These are phyloP conservation scores for Agapornis canus DNA, from an alignment of 2,797 vertebrate genomes.

Conservation along the genomic window DNA sequence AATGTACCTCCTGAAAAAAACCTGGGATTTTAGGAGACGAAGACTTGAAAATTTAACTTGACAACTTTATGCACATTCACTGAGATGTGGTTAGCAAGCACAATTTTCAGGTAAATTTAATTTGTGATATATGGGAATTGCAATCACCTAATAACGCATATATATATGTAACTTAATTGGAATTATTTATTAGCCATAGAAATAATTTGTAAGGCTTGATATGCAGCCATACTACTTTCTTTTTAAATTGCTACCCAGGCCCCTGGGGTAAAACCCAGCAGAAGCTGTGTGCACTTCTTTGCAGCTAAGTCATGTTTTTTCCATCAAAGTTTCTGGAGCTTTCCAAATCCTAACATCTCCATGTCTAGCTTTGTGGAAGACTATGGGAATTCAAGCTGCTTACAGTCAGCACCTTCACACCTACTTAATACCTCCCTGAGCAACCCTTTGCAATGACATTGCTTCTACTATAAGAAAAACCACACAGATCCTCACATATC, in stretches of 20 bases:
- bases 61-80: neutral
- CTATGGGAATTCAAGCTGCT: neutral
- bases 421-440: neutral
- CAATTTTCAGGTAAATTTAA: neutral
- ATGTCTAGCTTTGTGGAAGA: neutral
- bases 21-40: neutral
- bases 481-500: rapidly evolving
- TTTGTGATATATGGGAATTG: neutral
- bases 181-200: neutral
- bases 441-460: neutral
- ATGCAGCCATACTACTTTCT: neutral
- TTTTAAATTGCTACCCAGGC: neutral
- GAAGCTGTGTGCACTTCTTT: neutral
- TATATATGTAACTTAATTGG: neutral
- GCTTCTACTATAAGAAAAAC: rapidly evolving
- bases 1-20: neutral
- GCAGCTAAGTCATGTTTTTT: neutral
- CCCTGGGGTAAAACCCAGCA: neutral
- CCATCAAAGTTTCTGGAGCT: neutral
- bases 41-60: neutral
- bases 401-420: neutral
- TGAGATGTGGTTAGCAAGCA: neutral
- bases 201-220: neutral
- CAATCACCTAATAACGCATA: neutral
- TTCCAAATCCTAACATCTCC: neutral